Evolutionary conservation across 2,113 vertebrate genomes (phyloP), one percentile per base, ranked within the genome.

Genomic region (Pleuronectes platessa): DNA sequence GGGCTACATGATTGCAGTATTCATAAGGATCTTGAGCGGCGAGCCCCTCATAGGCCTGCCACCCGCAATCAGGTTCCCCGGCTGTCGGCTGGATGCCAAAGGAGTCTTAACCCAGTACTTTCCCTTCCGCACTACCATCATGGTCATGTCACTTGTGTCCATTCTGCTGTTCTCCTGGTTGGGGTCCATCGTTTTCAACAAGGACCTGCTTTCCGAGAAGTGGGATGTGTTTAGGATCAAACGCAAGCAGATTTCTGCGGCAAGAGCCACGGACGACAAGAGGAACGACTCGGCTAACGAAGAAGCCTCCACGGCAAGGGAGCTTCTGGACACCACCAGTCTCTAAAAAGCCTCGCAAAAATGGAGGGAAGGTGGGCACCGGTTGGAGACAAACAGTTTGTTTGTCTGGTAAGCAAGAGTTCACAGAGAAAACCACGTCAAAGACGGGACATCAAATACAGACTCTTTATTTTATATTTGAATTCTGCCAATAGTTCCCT

Each of bases 31-130:
- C 10, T 51, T 96, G 68, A 94, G 94, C 0, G 96, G 95, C 3
- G 95, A 96, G 70, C 92, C 94, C 23, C 89, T 95, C 73, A 87
- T 96, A 8, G 83, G 88, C 45, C 93, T 96, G 9, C 76, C 92
- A 0, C 90, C 95, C 0, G 0, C 85, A 54, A 93, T 96, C 73
- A 53, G 3, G 18, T 96, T 95, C 90, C 91, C 94, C 0, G 90
- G 84, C 58, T 94, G 90, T 78, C 85, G 92, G n/a, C 31, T 83
- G 0, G 74, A 93, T 6, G 59, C 53, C 0, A 86, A 95, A 0
- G 90, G 92, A 8, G 84, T 47, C 64, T 78, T 94, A 20, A 76
- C 78, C 7, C 95, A 96, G 84, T 90, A 78, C 63, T 96, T 96
- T 79, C 95, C 95, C 53, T 95, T 95, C 83, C 95, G 95, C 84